Percentiles rank a stretch among this genome's conserved stretches.
These are phyloP conservation scores for Pissodes strobi DNA, from an alignment of 1,140 invertebrate species.

Conservation along the genomic window DNA sequence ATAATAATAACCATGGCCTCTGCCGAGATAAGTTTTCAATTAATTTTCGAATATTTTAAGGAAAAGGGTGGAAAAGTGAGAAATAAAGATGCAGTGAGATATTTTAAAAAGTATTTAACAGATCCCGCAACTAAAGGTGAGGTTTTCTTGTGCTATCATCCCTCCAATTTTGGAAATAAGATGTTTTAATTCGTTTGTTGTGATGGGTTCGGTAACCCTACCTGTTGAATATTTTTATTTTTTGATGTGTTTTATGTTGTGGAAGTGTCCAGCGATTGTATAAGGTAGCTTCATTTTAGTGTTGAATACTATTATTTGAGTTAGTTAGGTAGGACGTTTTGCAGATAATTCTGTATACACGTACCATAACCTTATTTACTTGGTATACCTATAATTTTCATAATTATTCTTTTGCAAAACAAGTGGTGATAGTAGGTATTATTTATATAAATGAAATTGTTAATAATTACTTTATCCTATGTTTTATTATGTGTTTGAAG, in stretches of 20 bases:
- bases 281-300: too few relatives aligned
- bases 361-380: too few relatives aligned
- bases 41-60: slow-evolving; percentile 82
- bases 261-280: too few relatives aligned
- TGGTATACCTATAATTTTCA: too few relatives aligned
- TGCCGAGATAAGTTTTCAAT: slow-evolving; percentile 75
- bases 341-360: too few relatives aligned
- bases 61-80: slow-evolving; percentile 81
- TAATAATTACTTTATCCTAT: too few relatives aligned
- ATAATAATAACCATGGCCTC: slow-evolving; percentile 29
- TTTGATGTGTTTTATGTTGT: neutral
- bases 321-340: too few relatives aligned
- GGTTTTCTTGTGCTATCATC: slow-evolving; percentile 34
- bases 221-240: slow-evolving; percentile 15
- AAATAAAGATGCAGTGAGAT: slow-evolving; percentile 85
- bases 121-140: slow-evolving; percentile 77
- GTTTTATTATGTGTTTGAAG: too few relatives aligned
- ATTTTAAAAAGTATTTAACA: slow-evolving; percentile 84
- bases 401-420: too few relatives aligned
- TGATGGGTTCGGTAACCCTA: slow-evolving; percentile 28
- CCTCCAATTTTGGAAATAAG: neutral
- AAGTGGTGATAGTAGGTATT: too few relatives aligned
- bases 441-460: too few relatives aligned
- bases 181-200: slow-evolving; percentile 42
- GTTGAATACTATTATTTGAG: too few relatives aligned